phyloP scores from a whole-genome alignment of 2,888 invertebrate genomes.

The Dyspetes luteomarginatus region DNA sequence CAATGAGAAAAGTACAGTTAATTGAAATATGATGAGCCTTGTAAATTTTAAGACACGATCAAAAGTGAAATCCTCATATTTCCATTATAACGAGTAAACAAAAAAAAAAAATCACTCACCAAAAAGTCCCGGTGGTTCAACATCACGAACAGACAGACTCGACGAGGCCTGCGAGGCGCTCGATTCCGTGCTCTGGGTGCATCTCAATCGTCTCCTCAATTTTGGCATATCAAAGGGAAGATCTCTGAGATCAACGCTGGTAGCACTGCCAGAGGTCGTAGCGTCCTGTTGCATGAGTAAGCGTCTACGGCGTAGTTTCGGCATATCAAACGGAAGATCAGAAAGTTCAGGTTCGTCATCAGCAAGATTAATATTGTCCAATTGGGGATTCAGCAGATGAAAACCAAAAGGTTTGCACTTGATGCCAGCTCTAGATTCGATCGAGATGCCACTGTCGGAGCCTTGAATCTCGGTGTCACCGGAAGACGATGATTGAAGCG shows the following conservation, averaged over 20 bases:
- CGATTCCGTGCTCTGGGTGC: constrained; percentile 87
- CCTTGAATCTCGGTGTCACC: constrained; percentile 92
- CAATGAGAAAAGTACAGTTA: too few relatives aligned
- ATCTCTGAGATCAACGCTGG: constrained; percentile 91
- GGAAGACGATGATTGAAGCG: constrained; percentile 87
- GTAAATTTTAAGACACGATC: too few relatives aligned
- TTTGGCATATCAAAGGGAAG: constrained; percentile 97
- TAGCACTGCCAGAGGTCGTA: constrained; percentile 89
- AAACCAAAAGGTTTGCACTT: constrained; percentile 88
- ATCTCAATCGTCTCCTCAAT: constrained; percentile 90
- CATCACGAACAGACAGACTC: constrained; percentile 91
- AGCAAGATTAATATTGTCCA: constrained; percentile 82
- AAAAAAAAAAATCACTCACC: constrained; percentile 83
- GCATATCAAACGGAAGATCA: constrained; percentile 95
- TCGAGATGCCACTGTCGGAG: constrained; percentile 94
- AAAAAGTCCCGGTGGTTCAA: constrained; percentile 85
- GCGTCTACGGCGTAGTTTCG: constrained; percentile 90
- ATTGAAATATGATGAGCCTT: too few relatives aligned
- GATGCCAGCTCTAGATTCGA: constrained; percentile 92
- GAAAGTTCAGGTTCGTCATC: constrained; percentile 87
- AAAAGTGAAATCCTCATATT: too few relatives aligned
- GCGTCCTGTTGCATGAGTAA: constrained; percentile 87
- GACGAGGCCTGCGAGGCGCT: constrained; percentile 92
- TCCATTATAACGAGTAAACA: too few relatives aligned
- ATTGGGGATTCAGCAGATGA: constrained; percentile 85